These are phyloP conservation scores for Cirrhinus mrigala DNA, from an alignment of 2,797 vertebrate genomes.

Conservation along the genomic window DNA sequence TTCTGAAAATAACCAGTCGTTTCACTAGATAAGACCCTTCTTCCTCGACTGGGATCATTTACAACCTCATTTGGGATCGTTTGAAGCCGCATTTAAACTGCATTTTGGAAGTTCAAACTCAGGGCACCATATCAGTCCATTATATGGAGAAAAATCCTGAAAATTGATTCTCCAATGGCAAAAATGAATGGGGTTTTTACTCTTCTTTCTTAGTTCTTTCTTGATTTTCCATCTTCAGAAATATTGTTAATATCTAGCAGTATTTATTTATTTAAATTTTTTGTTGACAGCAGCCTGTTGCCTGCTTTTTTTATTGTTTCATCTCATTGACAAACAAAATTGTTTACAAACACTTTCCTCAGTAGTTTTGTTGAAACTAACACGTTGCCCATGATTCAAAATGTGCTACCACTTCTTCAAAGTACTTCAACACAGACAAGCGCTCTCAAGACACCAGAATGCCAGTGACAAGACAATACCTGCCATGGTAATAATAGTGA, in stretches of 20 bases:
- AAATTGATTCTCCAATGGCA: neutral
- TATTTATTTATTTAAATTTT: neutral
- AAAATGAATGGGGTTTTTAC: neutral
- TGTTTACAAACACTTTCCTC: neutral
- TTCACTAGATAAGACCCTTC: no score
- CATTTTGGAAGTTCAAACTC: no score
- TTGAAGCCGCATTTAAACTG: no score
- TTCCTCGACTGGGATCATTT: no score
- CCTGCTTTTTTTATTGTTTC: neutral
- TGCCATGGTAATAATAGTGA: conserved; percentile 8
- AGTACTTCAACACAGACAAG: neutral
- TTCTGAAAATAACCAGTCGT: no score
- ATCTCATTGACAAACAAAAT: conserved; percentile 5
- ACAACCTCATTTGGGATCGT: no score
- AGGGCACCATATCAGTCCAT: no score
- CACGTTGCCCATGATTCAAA: neutral
- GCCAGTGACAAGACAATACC: conserved; percentile 17
- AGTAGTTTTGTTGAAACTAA: neutral
- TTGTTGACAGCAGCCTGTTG: neutral
- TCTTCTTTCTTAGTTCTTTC: neutral
- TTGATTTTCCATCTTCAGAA: neutral
- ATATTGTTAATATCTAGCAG: neutral
- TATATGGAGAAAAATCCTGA: no score
- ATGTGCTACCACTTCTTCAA: conserved; percentile 2
- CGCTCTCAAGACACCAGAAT: neutral